A percentile compares a stretch with the other conserved stretches of the same genome.
These are phyloP conservation scores for Ictalurus furcatus DNA, from an alignment of 2,113 vertebrate species.

Conservation along the genomic window DNA sequence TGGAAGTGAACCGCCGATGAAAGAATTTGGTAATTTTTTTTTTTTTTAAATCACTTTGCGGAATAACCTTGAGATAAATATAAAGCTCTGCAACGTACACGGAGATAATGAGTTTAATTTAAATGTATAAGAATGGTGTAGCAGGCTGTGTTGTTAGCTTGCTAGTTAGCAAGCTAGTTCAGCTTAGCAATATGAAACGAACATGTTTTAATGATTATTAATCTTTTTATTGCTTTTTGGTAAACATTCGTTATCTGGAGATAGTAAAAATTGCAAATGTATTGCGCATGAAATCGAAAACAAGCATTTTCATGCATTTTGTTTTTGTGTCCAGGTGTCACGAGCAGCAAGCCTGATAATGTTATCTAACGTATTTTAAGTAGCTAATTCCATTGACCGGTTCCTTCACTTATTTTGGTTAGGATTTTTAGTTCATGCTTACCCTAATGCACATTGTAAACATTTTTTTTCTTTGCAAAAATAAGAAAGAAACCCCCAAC, in stretches of 20 bases:
- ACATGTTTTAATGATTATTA: not conserved
- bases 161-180: slow-evolving; percentile 32
- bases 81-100: no score
- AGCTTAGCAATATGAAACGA: slow-evolving; percentile 13
- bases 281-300: not conserved
- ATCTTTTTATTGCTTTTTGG: not conserved
- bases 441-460: not conserved
- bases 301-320: not conserved
- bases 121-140: not conserved
- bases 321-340: not conserved
- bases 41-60: not conserved
- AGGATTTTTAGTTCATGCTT: no score
- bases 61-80: not conserved
- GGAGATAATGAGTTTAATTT: no score
- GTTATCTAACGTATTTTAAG: not conserved
- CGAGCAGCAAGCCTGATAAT: not conserved
- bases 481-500: not conserved
- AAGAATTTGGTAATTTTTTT: slow-evolving; percentile 39
- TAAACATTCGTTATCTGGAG: not conserved
- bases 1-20: slow-evolving; percentile 62
- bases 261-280: not conserved
- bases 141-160: not conserved
- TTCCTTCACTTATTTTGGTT: not conserved
- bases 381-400: not conserved
- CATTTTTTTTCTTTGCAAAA: not conserved